Base-by-base conservation (phyloP, 2,113 vertebrate genomes). In the Aspiorhynchus laticeps region DNA sequence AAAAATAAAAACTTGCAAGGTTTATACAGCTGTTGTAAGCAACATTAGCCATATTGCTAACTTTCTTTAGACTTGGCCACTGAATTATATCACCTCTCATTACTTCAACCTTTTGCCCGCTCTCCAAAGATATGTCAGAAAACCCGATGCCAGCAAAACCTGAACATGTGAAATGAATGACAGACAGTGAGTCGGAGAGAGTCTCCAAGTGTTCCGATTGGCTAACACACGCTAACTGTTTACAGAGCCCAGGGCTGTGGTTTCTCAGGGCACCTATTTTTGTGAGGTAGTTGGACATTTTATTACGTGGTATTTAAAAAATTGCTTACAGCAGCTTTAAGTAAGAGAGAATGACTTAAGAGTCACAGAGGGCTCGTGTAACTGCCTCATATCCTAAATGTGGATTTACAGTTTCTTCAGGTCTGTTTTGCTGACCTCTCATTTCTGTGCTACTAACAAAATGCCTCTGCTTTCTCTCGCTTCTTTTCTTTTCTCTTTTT, bases 391-490 rank as follows among this genome's bases (percentile, higher is more conserved):
- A 33, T 41, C 51, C 36, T 74, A 73, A 43, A 74, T 59, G 38
- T 63, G 38, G 76, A 36, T 46, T 61, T 76, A 48, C 38, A 65
- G 69, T 28, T 17, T 65, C n/a, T 83, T 24, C 43, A 75, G 21
- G 38, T 59, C 76, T 28, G 74, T 59, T 78, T 31, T 65, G 79
- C 87, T 87, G 61, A 84, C 87, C 84, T 88, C 59, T 89, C 28
- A 36, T 81, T 77, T 63, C 71, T 90, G 74, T 75, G 77, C 51
- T 87, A 87, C 69, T 89, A 89, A 87, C 88, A 88, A 56, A 71
- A 86, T 89, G 82, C 84, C 78, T 80, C 91, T 4, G 41, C 87
- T 88, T 86, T 85, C 85, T 67, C 53, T 75, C 53, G 26, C 31
- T 36, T 2, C 38, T 86, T 88, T 86, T 85, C 86, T 51, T 36